These are phyloP conservation scores for Piscicola geometra DNA, from an alignment of 2,888 invertebrate genomes.

Conservation along the genomic window DNA sequence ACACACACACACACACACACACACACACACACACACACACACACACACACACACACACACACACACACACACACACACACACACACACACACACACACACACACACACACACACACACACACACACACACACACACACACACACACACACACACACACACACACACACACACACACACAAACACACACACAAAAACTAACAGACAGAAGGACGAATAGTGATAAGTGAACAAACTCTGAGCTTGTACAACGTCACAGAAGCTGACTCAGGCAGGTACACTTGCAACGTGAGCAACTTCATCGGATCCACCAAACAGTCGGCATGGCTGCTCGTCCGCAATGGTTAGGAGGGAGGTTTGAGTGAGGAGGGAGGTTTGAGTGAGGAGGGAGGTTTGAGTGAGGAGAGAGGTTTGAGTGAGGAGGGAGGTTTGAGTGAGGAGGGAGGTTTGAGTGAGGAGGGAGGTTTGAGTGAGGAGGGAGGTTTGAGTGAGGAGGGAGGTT, in stretches of 20 bases:
- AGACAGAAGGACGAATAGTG: not conserved
- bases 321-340: slow-evolving; percentile 25
- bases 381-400: not conserved
- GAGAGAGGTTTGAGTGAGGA: not conserved
- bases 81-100: not conserved
- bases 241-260: slow-evolving; percentile 15
- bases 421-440: not conserved
- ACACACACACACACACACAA: slow-evolving; percentile 26
- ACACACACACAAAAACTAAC: not conserved
- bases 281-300: slow-evolving; percentile 16
- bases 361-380: not conserved
- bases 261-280: slow-evolving; percentile 35
- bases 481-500: not conserved
- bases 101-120: slow-evolving; percentile 4
- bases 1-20: not conserved
- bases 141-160: slow-evolving; percentile 6
- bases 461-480: not conserved
- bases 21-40: not conserved
- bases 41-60: not conserved
- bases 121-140: slow-evolving; percentile 8
- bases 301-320: slow-evolving; percentile 11
- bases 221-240: not conserved
- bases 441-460: not conserved
- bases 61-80: slow-evolving; percentile 8
- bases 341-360: not conserved